Base-by-base conservation (phyloP, 1,140 invertebrate species). In the Spodoptera frugiperda region DNA sequence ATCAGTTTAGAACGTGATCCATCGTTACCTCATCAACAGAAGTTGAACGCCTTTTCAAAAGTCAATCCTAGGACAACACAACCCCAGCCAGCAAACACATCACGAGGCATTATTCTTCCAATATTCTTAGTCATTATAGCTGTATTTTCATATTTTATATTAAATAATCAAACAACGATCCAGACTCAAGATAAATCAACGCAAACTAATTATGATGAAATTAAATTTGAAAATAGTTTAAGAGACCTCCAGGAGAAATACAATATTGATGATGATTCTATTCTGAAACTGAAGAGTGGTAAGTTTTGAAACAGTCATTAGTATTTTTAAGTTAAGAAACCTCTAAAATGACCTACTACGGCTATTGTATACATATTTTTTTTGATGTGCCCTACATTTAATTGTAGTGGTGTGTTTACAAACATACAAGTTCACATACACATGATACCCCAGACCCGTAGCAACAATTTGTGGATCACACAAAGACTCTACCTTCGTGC, bases 281-380 rank as follows among this genome's bases (percentile, higher is more conserved):
- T 92, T 76, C 70, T 91, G 44, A 81, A 89, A 82, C 74, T 93
- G 30, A 79, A 85, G 82, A 81, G 78, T 79, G 91, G 91, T 93
- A 82, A 87, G 71, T 53, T 21, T 11, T 48, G 19, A 19, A 21
- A 21, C 19, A 19, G 1, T 10, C 46, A 55, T 9, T 17, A n/a
- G n/a, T n/a, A n/a, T n/a, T n/a, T n/a, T n/a, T n/a, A n/a, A n/a
- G n/a, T n/a, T n/a, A n/a, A n/a, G n/a, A n/a, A n/a, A n/a, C n/a
- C n/a, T n/a, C n/a, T n/a, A n/a, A n/a, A n/a, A n/a, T n/a, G n/a
- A n/a, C n/a, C n/a, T n/a, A n/a, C n/a, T n/a, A n/a, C n/a, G n/a
- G n/a, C n/a, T n/a, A n/a, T n/a, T n/a, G n/a, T n/a, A n/a, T n/a
- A n/a, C n/a, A n/a, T n/a, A n/a, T n/a, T n/a, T n/a, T n/a, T n/a